These are phyloP conservation scores for Sitodiplosis mosellana DNA, from an alignment of 1,140 invertebrate genomes.

Conservation along the genomic window DNA sequence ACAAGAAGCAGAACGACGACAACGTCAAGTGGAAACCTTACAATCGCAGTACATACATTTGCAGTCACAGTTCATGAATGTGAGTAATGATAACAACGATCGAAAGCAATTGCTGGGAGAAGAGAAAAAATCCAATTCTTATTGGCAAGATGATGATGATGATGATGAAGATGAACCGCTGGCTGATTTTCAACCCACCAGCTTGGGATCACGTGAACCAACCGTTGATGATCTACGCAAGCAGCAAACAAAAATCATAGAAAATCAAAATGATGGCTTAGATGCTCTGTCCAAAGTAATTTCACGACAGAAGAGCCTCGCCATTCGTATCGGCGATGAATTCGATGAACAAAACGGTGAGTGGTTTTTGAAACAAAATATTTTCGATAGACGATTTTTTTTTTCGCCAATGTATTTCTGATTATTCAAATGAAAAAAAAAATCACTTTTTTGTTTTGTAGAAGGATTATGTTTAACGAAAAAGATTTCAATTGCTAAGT, in stretches of 20 bases:
- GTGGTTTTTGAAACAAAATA: conserved; percentile 1
- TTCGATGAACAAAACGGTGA: conserved; percentile 63
- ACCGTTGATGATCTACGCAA: conserved; percentile 15
- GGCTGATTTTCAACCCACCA: not conserved
- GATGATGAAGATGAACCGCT: not conserved
- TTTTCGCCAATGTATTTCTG: not conserved
- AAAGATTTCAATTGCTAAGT: too few species aligned
- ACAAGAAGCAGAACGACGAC: conserved; percentile 39
- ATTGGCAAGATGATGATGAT: conserved; percentile 1
- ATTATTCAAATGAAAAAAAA: conserved; percentile 3
- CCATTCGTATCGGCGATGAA: conserved; percentile 52
- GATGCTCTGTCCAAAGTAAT: conserved; percentile 59
- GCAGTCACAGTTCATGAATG: conserved; percentile 18
- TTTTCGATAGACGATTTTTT: not conserved
- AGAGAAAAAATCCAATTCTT: not conserved
- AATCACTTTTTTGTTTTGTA: too few species aligned
- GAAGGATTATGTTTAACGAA: too few species aligned
- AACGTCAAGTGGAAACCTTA: conserved; percentile 34
- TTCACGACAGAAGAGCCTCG: conserved; percentile 55
- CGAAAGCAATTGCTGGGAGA: not conserved
- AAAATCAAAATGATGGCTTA: conserved; percentile 58
- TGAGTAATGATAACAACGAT: not conserved
- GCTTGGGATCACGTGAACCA: conserved; percentile 3
- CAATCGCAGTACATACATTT: conserved; percentile 36
- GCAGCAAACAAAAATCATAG: conserved; percentile 23